These are phyloP conservation scores for Oenanthe melanoleuca DNA, from an alignment of 2,113 vertebrate species.

Conservation along the genomic window DNA sequence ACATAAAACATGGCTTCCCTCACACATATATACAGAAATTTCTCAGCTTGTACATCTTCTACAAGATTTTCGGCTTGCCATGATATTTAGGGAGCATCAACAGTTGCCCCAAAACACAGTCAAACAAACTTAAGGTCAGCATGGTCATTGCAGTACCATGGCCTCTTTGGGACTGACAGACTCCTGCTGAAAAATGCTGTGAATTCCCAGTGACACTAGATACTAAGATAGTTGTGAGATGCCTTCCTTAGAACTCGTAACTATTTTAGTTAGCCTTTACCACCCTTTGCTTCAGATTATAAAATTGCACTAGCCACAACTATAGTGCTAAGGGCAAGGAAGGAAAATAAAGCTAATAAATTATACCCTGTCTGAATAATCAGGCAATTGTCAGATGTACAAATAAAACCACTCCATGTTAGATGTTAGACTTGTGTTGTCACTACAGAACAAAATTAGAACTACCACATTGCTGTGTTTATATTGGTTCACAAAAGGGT, in stretches of 20 bases:
- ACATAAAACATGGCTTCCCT: not conserved
- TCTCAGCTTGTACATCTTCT: not conserved
- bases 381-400: not conserved
- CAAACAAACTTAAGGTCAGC: not conserved
- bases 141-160: not conserved
- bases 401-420: not conserved
- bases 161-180: not conserved
- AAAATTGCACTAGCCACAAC: not conserved
- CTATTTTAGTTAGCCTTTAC: not conserved
- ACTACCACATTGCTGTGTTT: not conserved
- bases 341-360: not conserved
- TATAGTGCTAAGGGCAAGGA: not conserved
- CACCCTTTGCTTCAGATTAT: not conserved
- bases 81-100: not conserved
- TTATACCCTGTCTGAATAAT: not conserved
- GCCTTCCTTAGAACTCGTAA: not conserved
- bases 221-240: not conserved
- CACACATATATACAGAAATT: not conserved
- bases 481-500: accelerated
- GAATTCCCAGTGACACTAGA: not conserved
- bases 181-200: not conserved
- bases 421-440: not conserved
- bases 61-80: not conserved
- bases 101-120: not conserved
- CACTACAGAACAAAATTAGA: not conserved